These are phyloP conservation scores for Dolichotis patagonum DNA, from an alignment of 2,113 vertebrate genomes.

Conservation along the genomic window DNA sequence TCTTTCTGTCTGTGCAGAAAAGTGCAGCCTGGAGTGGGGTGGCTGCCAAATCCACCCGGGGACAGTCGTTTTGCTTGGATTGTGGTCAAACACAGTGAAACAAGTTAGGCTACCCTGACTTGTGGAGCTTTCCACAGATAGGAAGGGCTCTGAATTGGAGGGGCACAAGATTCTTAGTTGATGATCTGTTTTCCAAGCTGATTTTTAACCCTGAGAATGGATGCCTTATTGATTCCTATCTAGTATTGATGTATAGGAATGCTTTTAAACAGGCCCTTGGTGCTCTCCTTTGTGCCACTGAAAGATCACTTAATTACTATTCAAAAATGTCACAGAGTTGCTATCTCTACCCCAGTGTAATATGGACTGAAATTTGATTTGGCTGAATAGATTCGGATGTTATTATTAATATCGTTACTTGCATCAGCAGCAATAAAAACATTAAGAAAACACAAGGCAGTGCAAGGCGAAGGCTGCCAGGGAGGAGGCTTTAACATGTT, in stretches of 20 bases:
- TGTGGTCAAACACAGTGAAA: background rate
- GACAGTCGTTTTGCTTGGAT: slow-evolving; percentile 56
- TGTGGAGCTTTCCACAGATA: background rate
- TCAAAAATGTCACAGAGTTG: background rate
- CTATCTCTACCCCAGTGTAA: background rate
- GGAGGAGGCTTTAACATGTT: background rate
- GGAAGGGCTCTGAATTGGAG: background rate
- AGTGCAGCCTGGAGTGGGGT: slow-evolving; percentile 11
- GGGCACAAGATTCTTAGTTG: background rate
- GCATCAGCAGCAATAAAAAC: background rate
- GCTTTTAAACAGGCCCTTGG: slow-evolving; percentile 38
- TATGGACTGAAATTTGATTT: background rate
- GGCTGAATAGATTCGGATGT: background rate
- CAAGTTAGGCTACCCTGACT: background rate
- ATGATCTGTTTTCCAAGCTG: background rate
- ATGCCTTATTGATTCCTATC: slow-evolving; percentile 3
- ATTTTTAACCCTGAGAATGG: background rate
- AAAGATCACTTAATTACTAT: slow-evolving; percentile 55
- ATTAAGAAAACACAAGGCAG: background rate
- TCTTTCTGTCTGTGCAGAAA: background rate
- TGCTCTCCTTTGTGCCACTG: background rate
- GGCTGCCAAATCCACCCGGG: slow-evolving; percentile 43
- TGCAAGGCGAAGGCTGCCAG: no score
- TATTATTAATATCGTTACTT: slow-evolving; percentile 2
- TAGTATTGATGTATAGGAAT: slow-evolving; percentile 16